Percentiles rank a stretch among this genome's conserved stretches.
Evolutionary conservation across 1,140 invertebrate genomes (phyloP).

Genomic region (Calliphora vicina): DNA sequence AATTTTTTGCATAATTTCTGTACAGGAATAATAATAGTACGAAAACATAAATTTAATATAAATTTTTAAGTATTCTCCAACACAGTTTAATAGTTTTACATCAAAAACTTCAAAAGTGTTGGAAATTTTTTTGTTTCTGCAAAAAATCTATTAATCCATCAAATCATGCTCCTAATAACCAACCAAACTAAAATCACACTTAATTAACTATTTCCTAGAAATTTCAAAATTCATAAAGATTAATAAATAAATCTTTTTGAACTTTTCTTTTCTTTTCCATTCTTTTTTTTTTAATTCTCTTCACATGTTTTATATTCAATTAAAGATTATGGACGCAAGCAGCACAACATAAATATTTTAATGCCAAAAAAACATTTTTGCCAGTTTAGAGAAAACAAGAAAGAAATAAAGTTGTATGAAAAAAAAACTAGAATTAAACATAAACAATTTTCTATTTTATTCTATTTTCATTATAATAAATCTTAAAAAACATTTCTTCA

Average conservation of each 20-base stretch:
- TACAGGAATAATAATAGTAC: no score
- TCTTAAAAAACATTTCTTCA: background rate
- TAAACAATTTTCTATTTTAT: background rate
- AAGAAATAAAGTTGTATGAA: background rate
- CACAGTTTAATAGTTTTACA: no score
- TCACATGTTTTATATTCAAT: background rate
- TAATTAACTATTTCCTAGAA: background rate
- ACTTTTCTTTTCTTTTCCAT: background rate
- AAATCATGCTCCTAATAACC: no score
- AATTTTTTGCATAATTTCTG: no score
- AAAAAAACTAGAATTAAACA: background rate
- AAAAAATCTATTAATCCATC: no score
- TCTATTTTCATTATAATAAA: constrained; percentile 3
- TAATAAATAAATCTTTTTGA: background rate
- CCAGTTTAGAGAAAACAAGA: background rate
- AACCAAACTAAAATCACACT: background rate
- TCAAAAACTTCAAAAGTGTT: no score
- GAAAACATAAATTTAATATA: no score
- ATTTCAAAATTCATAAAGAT: background rate
- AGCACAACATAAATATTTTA: background rate
- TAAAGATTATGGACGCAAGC: background rate
- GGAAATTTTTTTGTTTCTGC: no score
- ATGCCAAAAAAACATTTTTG: background rate
- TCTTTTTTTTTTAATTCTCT: background rate
- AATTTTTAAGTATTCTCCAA: no score